These are phyloP conservation scores for Drosophila suboccidentalis DNA, from an alignment of 2,888 invertebrate species.

Conservation along the genomic window DNA sequence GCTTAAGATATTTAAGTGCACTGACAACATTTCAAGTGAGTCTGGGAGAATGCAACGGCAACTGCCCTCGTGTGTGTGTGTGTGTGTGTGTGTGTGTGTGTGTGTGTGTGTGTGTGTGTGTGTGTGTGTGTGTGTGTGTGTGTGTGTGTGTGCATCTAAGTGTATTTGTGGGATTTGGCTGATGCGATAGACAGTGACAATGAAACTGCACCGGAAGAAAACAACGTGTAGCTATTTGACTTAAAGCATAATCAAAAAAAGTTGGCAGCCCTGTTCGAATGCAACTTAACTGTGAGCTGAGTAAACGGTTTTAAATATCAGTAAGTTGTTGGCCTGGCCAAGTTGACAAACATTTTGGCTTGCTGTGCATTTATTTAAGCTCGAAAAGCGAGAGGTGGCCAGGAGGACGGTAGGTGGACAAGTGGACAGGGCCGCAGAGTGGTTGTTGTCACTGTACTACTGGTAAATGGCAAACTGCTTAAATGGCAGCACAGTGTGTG, in stretches of 20 bases:
- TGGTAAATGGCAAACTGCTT: conserved; percentile 55
- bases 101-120: conserved; percentile 4
- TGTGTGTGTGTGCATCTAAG: conserved; percentile 9
- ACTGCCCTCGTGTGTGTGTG: conserved; percentile 5
- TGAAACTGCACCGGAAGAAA: conserved; percentile 26
- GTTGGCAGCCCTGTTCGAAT: not conserved
- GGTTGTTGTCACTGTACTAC: conserved; percentile 45
- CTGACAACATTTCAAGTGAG: conserved; percentile 46
- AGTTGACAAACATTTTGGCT: conserved; percentile 2
- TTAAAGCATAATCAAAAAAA: not conserved
- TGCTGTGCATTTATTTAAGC: conserved; percentile 32
- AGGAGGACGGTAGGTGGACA: not conserved
- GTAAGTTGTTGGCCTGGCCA: not conserved
- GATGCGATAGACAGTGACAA: conserved; percentile 20
- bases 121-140: not conserved
- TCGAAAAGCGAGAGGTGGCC: not conserved
- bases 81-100: conserved; percentile 7
- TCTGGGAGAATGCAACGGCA: conserved; percentile 9
- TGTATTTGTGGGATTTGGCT: conserved; percentile 33
- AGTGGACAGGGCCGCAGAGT: not conserved
- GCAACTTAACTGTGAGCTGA: not conserved
- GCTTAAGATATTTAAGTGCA: conserved; percentile 48
- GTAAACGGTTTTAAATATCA: not conserved
- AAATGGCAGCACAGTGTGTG: conserved; percentile 72
- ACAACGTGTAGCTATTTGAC: not conserved